Conservation (phyloP, 2,797 vertebrate species). For the Sparidentex hasta region DNA sequence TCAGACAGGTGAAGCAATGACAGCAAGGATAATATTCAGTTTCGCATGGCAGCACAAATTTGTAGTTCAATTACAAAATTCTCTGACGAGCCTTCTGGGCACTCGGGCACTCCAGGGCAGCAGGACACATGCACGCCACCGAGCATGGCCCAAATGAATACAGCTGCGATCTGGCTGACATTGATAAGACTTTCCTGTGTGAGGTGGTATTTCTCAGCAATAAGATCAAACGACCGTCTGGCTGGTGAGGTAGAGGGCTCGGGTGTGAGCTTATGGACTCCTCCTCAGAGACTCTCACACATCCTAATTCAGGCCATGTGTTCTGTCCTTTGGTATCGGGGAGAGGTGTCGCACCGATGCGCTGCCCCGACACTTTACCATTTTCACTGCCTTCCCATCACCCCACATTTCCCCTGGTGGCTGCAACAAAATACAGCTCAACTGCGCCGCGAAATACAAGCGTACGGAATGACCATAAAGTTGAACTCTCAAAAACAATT, state of each 20-base stretch:
- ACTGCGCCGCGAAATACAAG: neutral
- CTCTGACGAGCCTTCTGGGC: neutral
- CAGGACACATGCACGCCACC: slow-evolving; percentile 8
- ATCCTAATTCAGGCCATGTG: slow-evolving; percentile 35
- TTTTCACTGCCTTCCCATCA: neutral
- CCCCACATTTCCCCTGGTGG: neutral
- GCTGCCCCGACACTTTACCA: slow-evolving; percentile 10
- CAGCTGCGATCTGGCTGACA: slow-evolving; percentile 42
- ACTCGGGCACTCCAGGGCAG: neutral
- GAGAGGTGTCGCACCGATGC: slow-evolving; percentile 21
- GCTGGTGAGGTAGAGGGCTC: slow-evolving; percentile 57
- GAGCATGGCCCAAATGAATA: slow-evolving; percentile 29
- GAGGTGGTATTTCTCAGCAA: slow-evolving; percentile 55
- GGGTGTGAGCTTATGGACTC: slow-evolving; percentile 56
- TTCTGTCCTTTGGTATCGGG: slow-evolving; percentile 28
- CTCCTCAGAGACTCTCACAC: slow-evolving; percentile 44
- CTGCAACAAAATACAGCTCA: neutral
- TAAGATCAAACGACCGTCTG: slow-evolving; percentile 64
- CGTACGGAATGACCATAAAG: neutral
- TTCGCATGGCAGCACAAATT: slow-evolving; percentile 47
- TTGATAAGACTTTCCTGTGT: slow-evolving; percentile 64
- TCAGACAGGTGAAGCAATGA: slow-evolving; percentile 48
- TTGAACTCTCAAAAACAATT: neutral
- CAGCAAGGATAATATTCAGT: slow-evolving; percentile 35
- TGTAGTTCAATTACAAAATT: slow-evolving; percentile 49